phyloP scores from a whole-genome alignment of 2,888 invertebrate species.

The Diarsia mendica region DNA sequence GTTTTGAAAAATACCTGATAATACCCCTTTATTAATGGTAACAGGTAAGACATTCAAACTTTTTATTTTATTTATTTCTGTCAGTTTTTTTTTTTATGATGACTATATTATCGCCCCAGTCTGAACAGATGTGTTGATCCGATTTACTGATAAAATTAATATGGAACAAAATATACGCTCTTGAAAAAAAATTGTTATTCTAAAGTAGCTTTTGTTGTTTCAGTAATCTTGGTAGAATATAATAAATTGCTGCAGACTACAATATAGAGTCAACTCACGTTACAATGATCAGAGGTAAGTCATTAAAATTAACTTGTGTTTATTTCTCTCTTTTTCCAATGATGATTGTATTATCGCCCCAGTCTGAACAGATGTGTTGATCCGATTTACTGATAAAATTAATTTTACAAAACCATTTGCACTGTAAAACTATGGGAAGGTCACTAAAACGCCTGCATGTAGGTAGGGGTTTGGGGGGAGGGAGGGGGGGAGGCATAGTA shows the following conservation, averaged over 20 bases:
- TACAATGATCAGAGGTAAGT: conserved; percentile 16
- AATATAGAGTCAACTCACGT: too few species aligned
- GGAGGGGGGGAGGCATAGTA: too few species aligned
- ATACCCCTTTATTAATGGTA: too few species aligned
- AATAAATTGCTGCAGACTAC: too few species aligned
- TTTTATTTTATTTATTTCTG: not conserved
- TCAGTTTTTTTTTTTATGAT: conserved; percentile 65
- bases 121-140: conserved; percentile 66
- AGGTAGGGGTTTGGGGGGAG: too few species aligned
- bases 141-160: conserved; percentile 23
- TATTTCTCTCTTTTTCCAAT: conserved; percentile 37
- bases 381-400: conserved; percentile 29
- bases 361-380: conserved; percentile 73
- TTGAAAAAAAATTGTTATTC: not conserved
- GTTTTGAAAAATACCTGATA: not conserved
- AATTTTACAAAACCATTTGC: conserved; percentile 10
- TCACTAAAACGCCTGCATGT: too few species aligned
- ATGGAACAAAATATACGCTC: not conserved
- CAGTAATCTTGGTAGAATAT: not conserved
- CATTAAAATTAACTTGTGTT: not conserved
- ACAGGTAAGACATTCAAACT: not conserved
- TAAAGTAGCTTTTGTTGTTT: conserved; percentile 25
- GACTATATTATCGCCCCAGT: conserved; percentile 81
- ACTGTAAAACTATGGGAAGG: too few species aligned
- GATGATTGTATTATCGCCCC: conserved; percentile 81